Evolutionary conservation across 2,888 invertebrate genomes (phyloP), one percentile per base, ranked within the genome.

Genomic region (Anorthoa munda): DNA sequence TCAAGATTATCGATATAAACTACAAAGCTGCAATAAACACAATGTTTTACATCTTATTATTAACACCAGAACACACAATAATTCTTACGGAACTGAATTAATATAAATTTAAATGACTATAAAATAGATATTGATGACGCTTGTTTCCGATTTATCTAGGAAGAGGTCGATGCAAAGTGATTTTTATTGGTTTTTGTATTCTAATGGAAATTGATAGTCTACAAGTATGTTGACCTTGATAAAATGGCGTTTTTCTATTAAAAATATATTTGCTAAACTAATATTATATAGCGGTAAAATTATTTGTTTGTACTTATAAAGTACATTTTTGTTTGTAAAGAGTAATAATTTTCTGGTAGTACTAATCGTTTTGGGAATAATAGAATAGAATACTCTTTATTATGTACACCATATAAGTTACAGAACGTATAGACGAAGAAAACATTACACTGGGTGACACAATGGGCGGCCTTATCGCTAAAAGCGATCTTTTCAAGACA

Each of bases 71-170:
- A 67, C 23, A 31, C 4, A 55, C 31, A 61, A 60, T 45, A 81
- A 66, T 63, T 53, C 4, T 23, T 59, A 59, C 69, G 83, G 83
- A 85, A 84, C 15, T 83, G 67, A 82, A 78, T 79, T 74, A 66
- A 63, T 53, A 68, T 64, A 53, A 59, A 81, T 77, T 59, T 51
- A 50, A 70, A 82, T 72, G 18, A 64, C 31, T 21, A 23, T 50
- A 23, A 48, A 48, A 51, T 51, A 31, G 23, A 60, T 68, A 51
- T 61, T 26, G 39, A 65, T 77, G 51, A 31, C 13, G 9, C 2
- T 50, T 58, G 48, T 56, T 80, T 80, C 67, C 70, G 75, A 75
- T 83, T 17, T n/a, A 56, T 0, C 53, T 59, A 63, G 66, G 79
- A 82, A 82, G 58, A 46, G 4, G 39, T 66, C 4, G 59, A 75